These are phyloP conservation scores for Drosophila merina DNA, from an alignment of 2,888 invertebrate genomes.

Conservation along the genomic window DNA sequence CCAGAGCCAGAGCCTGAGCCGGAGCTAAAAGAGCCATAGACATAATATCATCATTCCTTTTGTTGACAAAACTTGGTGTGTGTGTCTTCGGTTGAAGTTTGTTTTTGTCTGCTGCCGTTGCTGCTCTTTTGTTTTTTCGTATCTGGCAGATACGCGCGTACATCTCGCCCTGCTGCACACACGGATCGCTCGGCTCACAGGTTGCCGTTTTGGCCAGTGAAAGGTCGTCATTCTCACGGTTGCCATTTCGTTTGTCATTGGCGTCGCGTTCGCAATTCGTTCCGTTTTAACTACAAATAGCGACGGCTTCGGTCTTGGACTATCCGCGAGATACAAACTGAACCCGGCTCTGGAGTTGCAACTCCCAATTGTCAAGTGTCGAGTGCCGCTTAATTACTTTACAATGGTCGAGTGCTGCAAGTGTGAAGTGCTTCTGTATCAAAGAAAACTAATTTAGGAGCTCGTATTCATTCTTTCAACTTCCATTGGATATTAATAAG, in stretches of 20 bases:
- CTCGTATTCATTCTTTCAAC: slow-evolving; percentile 6
- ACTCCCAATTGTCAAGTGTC: background rate
- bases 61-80: slow-evolving; percentile 72
- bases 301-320: slow-evolving; percentile 51
- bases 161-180: slow-evolving; percentile 67
- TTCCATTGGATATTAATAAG: background rate
- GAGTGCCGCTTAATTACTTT: slow-evolving; percentile 32
- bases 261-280: slow-evolving; percentile 44
- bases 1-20: background rate
- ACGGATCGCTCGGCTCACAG: slow-evolving; percentile 59
- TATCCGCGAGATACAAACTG: slow-evolving; percentile 38
- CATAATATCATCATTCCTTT: slow-evolving; percentile 60
- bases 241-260: slow-evolving; percentile 33
- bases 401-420: slow-evolving; percentile 51
- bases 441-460: slow-evolving; percentile 15
- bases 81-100: slow-evolving; percentile 48
- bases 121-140: slow-evolving; percentile 50
- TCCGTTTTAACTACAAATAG: slow-evolving; percentile 26
- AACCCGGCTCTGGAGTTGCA: slow-evolving; percentile 4
- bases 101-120: slow-evolving; percentile 44
- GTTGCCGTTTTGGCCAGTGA: slow-evolving; percentile 64
- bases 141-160: slow-evolving; percentile 76
- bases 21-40: slow-evolving; percentile 2
- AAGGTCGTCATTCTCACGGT: slow-evolving; percentile 63
- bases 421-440: slow-evolving; percentile 39